A percentile compares a stretch with the other conserved stretches of the same genome.
Conservation (phyloP, 2,888 invertebrate species). For the Nowickia ferox region DNA sequence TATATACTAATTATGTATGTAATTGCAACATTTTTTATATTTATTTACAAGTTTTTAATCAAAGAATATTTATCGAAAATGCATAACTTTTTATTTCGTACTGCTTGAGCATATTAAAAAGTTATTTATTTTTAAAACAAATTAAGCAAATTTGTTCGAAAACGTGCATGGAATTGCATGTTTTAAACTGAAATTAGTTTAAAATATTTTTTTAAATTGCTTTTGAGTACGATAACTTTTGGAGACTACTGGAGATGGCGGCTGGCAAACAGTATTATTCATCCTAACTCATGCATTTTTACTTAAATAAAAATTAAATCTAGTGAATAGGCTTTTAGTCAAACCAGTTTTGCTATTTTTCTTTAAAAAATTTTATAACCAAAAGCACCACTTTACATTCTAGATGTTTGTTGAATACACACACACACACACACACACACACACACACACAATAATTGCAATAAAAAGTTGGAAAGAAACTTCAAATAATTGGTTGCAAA, state of each 20-base stretch:
- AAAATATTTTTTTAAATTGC: no score
- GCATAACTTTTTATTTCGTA: background rate
- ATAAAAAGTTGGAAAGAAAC: background rate
- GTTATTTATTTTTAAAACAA: background rate
- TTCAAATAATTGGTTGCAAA: slow-evolving; percentile 8
- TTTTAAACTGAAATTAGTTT: background rate
- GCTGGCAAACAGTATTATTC: no score
- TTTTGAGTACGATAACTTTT: no score
- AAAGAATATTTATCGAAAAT: no score
- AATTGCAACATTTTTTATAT: no score
- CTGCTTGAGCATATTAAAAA: background rate
- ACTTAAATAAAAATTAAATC: background rate
- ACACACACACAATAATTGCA: slow-evolving; percentile 33
- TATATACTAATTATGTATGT: no score
- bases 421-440: no score
- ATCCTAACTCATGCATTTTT: background rate
- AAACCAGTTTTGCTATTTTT: slow-evolving; percentile 5
- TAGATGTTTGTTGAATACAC: background rate
- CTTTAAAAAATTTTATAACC: background rate
- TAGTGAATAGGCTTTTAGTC: slow-evolving; percentile 10
- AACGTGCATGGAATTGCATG: background rate
- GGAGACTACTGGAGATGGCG: no score
- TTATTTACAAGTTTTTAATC: no score
- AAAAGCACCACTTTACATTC: background rate
- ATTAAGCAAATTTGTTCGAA: slow-evolving; percentile 1